These are phyloP conservation scores for Hylaea fasciaria DNA, from an alignment of 2,888 invertebrate species.

Conservation along the genomic window DNA sequence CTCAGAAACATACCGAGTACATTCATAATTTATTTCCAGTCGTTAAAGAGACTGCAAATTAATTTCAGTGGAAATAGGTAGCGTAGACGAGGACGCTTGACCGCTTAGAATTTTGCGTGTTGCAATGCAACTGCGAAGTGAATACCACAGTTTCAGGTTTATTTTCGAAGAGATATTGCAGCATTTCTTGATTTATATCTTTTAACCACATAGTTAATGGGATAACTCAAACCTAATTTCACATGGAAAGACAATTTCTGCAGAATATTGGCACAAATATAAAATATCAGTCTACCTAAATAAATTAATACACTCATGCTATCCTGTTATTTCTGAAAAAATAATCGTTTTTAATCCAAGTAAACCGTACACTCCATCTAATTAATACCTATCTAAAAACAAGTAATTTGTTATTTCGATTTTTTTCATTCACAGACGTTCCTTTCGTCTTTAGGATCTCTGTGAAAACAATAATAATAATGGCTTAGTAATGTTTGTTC, in stretches of 20 bases:
- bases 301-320: too few species aligned
- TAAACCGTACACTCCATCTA: too few species aligned
- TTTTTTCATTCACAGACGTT: conserved; percentile 5
- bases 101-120: conserved; percentile 45
- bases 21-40: background rate
- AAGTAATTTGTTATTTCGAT: conserved; percentile 11
- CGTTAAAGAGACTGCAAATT: conserved; percentile 9
- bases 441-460: background rate
- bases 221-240: background rate
- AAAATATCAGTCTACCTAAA: too few species aligned
- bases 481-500: background rate
- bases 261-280: too few species aligned
- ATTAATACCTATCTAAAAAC: too few species aligned
- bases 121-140: conserved; percentile 45
- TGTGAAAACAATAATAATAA: too few species aligned
- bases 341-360: too few species aligned
- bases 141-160: conserved; percentile 37
- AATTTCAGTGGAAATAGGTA: conserved; percentile 33
- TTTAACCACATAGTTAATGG: background rate
- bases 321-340: too few species aligned
- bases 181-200: conserved; percentile 12
- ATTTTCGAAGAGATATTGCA: conserved; percentile 15
- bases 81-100: conserved; percentile 50
- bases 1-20: background rate
- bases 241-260: background rate